phyloP scores from a whole-genome alignment of 2,888 invertebrate genomes.

The Muscina levida region DNA sequence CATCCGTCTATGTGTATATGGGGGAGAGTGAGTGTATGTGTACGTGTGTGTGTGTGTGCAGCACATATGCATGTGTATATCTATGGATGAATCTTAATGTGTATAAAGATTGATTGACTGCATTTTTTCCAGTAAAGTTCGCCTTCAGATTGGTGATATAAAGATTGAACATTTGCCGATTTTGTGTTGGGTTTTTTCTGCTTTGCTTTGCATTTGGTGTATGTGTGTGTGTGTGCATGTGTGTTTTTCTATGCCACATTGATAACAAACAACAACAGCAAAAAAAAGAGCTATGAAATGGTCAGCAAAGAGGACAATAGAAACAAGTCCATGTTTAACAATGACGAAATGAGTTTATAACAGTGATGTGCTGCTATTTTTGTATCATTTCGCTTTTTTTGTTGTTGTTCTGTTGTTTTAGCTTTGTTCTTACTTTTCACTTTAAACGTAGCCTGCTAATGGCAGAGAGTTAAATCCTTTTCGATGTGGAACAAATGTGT shows the following conservation, averaged over 20 bases:
- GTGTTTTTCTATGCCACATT: background rate
- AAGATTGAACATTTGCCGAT: constrained; percentile 24
- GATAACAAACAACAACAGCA: too few relatives aligned
- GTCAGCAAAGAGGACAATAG: constrained; percentile 27
- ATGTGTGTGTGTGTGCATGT: background rate
- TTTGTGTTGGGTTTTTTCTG: too few relatives aligned
- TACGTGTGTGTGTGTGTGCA: background rate
- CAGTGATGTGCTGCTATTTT: constrained; percentile 32
- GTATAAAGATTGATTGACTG: constrained; percentile 61
- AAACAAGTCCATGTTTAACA: constrained; percentile 40
- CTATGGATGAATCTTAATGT: constrained; percentile 44
- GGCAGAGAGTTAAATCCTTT: constrained; percentile 26
- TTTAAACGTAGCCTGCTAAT: constrained; percentile 1
- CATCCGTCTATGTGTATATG: background rate
- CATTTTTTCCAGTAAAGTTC: constrained; percentile 41
- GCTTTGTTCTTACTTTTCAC: background rate
- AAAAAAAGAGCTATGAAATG: background rate
- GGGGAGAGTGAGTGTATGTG: background rate
- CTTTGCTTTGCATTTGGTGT: background rate
- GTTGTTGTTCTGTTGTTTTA: background rate
- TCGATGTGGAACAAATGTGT: constrained; percentile 39
- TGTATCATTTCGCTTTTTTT: constrained; percentile 9
- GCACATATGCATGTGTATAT: constrained; percentile 5
- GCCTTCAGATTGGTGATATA: constrained; percentile 22
- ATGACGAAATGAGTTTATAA: constrained; percentile 46